Base-by-base conservation (phyloP, 1,140 invertebrate genomes). In the Sitophilus oryzae region DNA sequence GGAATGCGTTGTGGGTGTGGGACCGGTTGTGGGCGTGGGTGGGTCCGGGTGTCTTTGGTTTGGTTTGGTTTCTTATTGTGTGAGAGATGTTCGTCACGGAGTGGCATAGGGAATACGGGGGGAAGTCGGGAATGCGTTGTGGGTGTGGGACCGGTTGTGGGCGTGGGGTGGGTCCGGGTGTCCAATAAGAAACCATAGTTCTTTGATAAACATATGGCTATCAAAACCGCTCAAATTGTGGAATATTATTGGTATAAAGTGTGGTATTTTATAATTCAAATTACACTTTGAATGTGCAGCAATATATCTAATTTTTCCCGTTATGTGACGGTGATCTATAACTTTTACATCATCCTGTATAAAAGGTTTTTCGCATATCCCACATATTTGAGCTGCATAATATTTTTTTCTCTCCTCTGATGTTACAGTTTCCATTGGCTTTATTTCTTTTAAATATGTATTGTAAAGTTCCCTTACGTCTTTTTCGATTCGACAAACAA, bases 241-340 rank as follows among this genome's bases (percentile, higher is more conserved):
- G 47, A 75, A 71, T 49, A 72, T 54, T 19, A 74, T 57, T 8
- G 72, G 69, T 42, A 71, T 40, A 41, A 63, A 56, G 20, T 60
- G 54, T 22, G 59, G 41, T 16, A 59, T 35, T 62, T 64, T 53
- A 55, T 59, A 67, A 34, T 67, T 60, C 50, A 71, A 56, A 62
- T 72, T 71, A 59, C 67, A 70, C 18, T 16, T 20, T 9, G 21
- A 48, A 55, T 71, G 66, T 25, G 68, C 66, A 16, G 62, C 51
- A n/a, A n/a, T n/a, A 14, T 62, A 64, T 30, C 67, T 43, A 63
- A 53, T 68, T 42, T 44, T 45, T 21, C 60, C 66, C 10, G 64
- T 66, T 36, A 65, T 56, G 58, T 66, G 63, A 52, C 60, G 60
- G 53, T 68, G 65, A 61, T 68, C 65, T 30, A 23, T 47, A n/a